Conservation (phyloP, 2,113 vertebrate species). For the Gavia stellata region DNA sequence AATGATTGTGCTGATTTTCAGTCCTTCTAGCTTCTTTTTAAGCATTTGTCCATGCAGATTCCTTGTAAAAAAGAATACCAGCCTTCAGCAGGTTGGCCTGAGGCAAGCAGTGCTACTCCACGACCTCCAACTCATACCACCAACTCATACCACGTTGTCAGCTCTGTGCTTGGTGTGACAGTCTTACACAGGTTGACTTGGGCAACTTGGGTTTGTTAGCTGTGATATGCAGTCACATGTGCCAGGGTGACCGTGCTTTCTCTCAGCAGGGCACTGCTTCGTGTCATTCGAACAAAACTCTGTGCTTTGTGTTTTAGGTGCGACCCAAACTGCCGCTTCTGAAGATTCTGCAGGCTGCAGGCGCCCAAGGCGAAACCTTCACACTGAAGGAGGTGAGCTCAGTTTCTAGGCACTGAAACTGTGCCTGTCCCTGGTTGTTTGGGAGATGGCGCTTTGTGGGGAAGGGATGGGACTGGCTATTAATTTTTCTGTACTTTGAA, state of each 20-base stretch:
- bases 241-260: too few relatives aligned
- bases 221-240: rapidly evolving
- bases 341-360: constrained; percentile 89
- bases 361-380: constrained; percentile 89
- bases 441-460: background rate
- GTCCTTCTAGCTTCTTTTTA: background rate
- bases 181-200: too few relatives aligned
- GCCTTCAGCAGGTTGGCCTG: background rate
- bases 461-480: background rate
- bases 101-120: background rate
- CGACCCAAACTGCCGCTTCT: constrained; percentile 83
- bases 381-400: constrained; percentile 88
- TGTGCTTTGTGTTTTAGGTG: constrained; percentile 71
- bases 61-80: background rate
- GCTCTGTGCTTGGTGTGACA: background rate
- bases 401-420: background rate
- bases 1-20: background rate
- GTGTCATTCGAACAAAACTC: background rate
- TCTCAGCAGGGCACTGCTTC: background rate
- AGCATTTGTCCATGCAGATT: background rate
- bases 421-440: too few relatives aligned
- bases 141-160: too few relatives aligned
- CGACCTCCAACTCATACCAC: rapidly evolving
- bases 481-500: background rate
- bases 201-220: background rate